A percentile compares a stretch with the other conserved stretches of the same genome.
Evolutionary conservation across 2,888 invertebrate species (phyloP).

Genomic region (Synanthedon vespiformis): DNA sequence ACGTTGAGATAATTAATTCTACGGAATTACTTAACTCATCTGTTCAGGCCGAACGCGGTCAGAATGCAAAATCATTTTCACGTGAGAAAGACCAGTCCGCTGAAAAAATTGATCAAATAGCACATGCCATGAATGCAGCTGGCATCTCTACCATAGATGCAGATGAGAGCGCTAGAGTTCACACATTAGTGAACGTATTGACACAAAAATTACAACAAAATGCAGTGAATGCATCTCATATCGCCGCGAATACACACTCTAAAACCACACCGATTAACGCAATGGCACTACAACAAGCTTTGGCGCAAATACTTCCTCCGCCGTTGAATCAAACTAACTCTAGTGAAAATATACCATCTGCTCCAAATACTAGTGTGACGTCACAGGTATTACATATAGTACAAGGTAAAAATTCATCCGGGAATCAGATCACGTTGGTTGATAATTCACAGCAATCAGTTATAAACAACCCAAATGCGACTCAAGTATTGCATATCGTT

Average conservation of each 20-base stretch:
- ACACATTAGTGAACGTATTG: constrained; percentile 62
- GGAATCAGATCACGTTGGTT: constrained; percentile 50
- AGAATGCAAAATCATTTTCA: background rate
- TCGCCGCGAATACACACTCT: constrained; percentile 29
- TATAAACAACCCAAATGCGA: constrained; percentile 41
- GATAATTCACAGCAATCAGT: constrained; percentile 52
- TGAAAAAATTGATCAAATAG: constrained; percentile 54
- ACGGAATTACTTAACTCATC: constrained; percentile 6
- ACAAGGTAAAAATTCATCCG: constrained; percentile 52
- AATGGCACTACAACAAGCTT: constrained; percentile 57
- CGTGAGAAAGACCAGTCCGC: constrained; percentile 19
- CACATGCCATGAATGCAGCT: constrained; percentile 59
- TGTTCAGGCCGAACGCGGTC: background rate
- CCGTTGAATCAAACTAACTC: constrained; percentile 44
- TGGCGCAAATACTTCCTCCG: constrained; percentile 60
- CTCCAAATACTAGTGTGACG: constrained; percentile 21
- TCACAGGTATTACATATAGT: constrained; percentile 62
- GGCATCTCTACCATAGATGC: constrained; percentile 43
- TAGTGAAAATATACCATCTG: constrained; percentile 32
- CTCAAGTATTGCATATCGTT: constrained; percentile 60
- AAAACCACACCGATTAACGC: constrained; percentile 51
- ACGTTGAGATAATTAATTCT: constrained; percentile 13
- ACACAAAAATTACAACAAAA: constrained; percentile 61
- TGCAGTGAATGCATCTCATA: constrained; percentile 18
- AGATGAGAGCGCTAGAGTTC: constrained; percentile 26